Conservation (phyloP, 2,888 invertebrate genomes). For the Neuroscelio doddi region DNA sequence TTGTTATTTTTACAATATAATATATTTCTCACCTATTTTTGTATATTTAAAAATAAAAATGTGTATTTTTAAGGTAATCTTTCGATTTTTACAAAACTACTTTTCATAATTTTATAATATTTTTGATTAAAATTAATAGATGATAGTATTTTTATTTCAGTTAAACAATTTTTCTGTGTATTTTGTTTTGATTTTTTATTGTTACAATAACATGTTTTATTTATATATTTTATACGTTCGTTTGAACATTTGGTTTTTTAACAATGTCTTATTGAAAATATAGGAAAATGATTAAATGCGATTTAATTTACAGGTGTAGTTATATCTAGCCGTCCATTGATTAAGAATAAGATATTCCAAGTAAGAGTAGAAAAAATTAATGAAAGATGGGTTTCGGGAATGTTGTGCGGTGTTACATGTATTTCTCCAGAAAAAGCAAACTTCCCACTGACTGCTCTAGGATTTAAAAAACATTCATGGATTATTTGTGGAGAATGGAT, state of each 20-base stretch:
- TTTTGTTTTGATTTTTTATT: too few relatives aligned
- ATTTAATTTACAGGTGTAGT: slow-evolving; percentile 73
- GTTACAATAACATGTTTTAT: too few relatives aligned
- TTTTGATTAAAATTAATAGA: too few relatives aligned
- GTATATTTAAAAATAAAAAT: too few relatives aligned
- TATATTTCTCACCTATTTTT: too few relatives aligned
- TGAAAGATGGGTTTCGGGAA: slow-evolving; percentile 84
- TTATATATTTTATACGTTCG: too few relatives aligned
- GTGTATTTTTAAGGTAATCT: too few relatives aligned
- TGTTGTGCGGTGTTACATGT: slow-evolving; percentile 85
- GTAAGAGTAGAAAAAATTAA: slow-evolving; percentile 82
- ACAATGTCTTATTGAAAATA: not conserved
- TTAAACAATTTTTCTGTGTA: too few relatives aligned
- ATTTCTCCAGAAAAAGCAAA: slow-evolving; percentile 80
- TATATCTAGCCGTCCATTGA: slow-evolving; percentile 68
- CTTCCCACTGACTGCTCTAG: slow-evolving; percentile 82
- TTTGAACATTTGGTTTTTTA: slow-evolving; percentile 11
- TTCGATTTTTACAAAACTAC: too few relatives aligned
- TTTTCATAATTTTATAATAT: too few relatives aligned
- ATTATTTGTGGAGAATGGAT: slow-evolving; percentile 87
- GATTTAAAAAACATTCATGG: slow-evolving; percentile 87
- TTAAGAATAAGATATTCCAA: slow-evolving; percentile 67
- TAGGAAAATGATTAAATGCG: not conserved
- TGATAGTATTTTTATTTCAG: too few relatives aligned
- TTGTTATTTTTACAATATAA: too few relatives aligned